A percentile compares a stretch with the other conserved stretches of the same genome.
phyloP scores from a whole-genome alignment of 1,140 invertebrate genomes.

The Rhyzopertha dominica region DNA sequence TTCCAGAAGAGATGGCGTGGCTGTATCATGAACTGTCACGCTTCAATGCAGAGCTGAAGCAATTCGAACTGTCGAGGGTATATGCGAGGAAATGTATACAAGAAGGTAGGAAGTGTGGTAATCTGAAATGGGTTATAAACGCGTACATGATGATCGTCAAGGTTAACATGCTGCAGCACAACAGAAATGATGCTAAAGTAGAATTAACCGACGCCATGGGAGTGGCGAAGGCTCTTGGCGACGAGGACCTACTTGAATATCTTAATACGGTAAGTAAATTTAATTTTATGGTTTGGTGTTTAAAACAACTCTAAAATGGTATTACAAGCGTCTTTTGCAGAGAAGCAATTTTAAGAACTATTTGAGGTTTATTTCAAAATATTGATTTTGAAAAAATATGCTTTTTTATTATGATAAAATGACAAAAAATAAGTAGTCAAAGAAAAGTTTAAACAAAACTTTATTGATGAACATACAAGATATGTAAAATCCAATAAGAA shows the following conservation, averaged over 20 bases:
- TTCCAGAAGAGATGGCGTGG: slow-evolving; percentile 43
- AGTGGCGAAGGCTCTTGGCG: slow-evolving; percentile 17
- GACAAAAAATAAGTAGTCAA: too few species aligned
- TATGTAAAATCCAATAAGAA: too few species aligned
- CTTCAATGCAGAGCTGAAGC: slow-evolving; percentile 48
- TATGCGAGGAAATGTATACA: slow-evolving; percentile 51
- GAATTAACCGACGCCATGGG: slow-evolving; percentile 14
- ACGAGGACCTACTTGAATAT: slow-evolving; percentile 16
- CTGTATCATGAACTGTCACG: slow-evolving; percentile 50
- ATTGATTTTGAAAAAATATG: too few species aligned
- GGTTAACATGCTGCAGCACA: slow-evolving; percentile 50
- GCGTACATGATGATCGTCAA: slow-evolving; percentile 48
- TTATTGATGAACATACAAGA: too few species aligned
- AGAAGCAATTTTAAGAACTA: too few species aligned
- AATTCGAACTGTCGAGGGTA: slow-evolving; percentile 50
- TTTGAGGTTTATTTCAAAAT: too few species aligned
- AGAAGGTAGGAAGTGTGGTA: slow-evolving; percentile 45
- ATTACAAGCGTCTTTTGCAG: slow-evolving; percentile 10
- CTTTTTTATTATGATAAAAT: too few species aligned
- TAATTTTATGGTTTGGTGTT: slow-evolving; percentile 3
- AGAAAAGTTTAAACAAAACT: too few species aligned
- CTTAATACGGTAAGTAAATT: slow-evolving; percentile 17
- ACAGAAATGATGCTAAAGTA: slow-evolving; percentile 45
- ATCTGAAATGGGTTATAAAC: slow-evolving; percentile 48
- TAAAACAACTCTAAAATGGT: neutral